Evolutionary conservation across 2,113 vertebrate species (phyloP).

Genomic region (Dicentrarchus labrax): DNA sequence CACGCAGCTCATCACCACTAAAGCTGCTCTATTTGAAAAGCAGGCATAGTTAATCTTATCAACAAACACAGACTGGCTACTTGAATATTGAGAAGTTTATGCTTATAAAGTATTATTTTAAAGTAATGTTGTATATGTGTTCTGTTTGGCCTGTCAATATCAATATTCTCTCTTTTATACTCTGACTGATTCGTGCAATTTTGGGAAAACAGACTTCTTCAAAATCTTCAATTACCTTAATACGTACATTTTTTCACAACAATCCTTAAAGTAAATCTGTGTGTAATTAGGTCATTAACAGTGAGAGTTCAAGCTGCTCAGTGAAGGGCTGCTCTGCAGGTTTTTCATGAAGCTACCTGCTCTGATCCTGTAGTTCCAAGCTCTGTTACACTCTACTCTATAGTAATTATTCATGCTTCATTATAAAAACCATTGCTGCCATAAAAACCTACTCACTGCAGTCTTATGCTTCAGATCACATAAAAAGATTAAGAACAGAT

Average conservation of each 20-base stretch:
- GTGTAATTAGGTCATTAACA: not conserved
- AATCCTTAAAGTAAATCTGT: not conserved
- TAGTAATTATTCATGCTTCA: not conserved
- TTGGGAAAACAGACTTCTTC: not conserved
- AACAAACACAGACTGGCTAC: not conserved
- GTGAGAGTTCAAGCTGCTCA: not conserved
- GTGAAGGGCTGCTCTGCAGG: not conserved
- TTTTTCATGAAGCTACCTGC: constrained; percentile 3
- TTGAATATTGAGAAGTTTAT: constrained; percentile 7
- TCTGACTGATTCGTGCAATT: too few species aligned
- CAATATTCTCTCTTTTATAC: too few species aligned
- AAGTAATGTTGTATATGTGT: not conserved
- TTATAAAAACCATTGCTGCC: not conserved
- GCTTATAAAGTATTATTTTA: not conserved
- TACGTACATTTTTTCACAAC: not conserved
- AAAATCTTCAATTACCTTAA: not conserved
- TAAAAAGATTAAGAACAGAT: not conserved
- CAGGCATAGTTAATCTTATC: not conserved
- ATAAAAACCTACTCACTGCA: not conserved
- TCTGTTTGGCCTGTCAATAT: not conserved
- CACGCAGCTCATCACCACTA: not conserved
- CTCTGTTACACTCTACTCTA: not conserved
- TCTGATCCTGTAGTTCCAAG: not conserved
- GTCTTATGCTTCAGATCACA: not conserved
- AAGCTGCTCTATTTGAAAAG: not conserved